Conservation (phyloP, 2,113 vertebrate genomes). For the Prionailurus bengalensis region DNA sequence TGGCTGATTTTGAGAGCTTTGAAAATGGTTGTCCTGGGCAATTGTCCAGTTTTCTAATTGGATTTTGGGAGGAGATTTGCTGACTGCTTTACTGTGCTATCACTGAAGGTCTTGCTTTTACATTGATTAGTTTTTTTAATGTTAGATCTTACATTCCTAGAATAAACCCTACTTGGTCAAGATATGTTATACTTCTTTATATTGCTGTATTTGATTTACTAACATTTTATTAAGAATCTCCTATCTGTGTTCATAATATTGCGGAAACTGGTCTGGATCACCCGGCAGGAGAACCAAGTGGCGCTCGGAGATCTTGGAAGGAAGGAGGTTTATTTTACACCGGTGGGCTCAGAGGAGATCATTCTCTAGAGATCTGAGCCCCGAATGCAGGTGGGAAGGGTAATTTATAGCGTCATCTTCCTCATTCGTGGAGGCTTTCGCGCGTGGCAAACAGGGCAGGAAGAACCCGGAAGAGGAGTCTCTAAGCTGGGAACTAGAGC, state of each 20-base stretch:
- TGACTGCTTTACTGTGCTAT: not conserved
- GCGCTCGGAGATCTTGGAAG: too few species aligned
- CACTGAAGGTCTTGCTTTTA: conserved; percentile 32
- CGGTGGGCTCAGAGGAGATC: too few species aligned
- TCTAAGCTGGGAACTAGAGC: too few species aligned
- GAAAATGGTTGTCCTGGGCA: not conserved
- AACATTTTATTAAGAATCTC: conserved; percentile 1
- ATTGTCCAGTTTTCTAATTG: not conserved
- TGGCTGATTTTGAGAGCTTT: not conserved
- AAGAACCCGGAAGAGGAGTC: too few species aligned
- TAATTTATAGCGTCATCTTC: too few species aligned
- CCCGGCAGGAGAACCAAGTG: too few species aligned
- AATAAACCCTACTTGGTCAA: not conserved
- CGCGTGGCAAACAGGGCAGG: too few species aligned
- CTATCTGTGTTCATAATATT: not conserved
- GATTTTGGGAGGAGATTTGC: not conserved
- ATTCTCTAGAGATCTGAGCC: too few species aligned
- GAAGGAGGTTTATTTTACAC: too few species aligned
- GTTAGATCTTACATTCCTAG: not conserved
- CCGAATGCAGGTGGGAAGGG: too few species aligned
- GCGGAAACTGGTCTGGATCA: too few species aligned
- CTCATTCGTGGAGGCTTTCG: too few species aligned
- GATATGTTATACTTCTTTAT: not conserved
- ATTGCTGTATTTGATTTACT: not conserved
- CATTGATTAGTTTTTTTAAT: not conserved